phyloP scores from a whole-genome alignment of 2,113 vertebrate genomes.

The Cheilinus undulatus region DNA sequence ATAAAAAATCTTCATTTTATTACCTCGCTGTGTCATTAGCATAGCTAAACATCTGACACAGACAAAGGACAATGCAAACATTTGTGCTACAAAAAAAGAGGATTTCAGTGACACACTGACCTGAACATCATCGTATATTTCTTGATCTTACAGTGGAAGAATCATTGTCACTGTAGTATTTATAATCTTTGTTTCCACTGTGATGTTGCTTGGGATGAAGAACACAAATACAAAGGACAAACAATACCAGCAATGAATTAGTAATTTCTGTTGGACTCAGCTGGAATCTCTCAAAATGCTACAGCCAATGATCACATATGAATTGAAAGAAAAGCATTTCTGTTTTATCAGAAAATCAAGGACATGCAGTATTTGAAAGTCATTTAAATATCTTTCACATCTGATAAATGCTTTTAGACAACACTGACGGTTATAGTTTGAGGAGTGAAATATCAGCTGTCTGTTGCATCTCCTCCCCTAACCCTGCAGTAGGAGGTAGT shows the following conservation, averaged over 20 bases:
- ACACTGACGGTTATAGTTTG: background rate
- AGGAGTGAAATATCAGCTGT: slow-evolving; percentile 10
- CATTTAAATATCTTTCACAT: slow-evolving; percentile 11
- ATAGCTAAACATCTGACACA: no score
- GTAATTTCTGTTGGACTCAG: background rate
- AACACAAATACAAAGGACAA: no score
- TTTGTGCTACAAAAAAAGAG: no score
- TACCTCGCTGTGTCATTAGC: no score
- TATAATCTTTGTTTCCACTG: background rate
- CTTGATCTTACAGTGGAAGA: background rate
- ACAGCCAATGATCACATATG: background rate
- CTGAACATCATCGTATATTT: slow-evolving; percentile 18
- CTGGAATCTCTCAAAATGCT: background rate
- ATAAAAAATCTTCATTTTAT: no score
- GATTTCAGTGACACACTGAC: no score
- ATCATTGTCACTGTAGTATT: background rate
- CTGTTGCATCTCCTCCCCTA: slow-evolving; percentile 10
- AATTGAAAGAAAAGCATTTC: background rate
- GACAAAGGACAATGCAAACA: no score
- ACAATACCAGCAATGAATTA: background rate
- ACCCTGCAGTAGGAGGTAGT: slow-evolving; percentile 39
- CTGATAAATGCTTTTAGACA: slow-evolving; percentile 2
- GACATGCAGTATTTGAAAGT: background rate
- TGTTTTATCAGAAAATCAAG: background rate
- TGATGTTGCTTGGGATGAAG: background rate